phyloP scores from a whole-genome alignment of 2,113 vertebrate genomes.

The Laticauda laticaudata region DNA sequence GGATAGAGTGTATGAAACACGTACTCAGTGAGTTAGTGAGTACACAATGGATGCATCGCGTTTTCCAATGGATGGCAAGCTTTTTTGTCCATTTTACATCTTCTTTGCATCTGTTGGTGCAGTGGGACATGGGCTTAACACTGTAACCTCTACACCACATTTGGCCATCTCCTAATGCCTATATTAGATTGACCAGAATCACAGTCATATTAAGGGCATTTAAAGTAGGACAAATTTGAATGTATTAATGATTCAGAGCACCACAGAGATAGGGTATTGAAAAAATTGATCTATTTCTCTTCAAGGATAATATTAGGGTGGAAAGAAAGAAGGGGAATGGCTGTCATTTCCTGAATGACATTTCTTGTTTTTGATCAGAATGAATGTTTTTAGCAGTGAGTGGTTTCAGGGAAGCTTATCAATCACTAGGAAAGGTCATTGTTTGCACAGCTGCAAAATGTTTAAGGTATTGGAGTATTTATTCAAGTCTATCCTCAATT shows the following conservation, averaged over 20 bases:
- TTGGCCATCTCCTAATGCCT: background rate
- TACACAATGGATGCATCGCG: too few species aligned
- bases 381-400: background rate
- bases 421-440: background rate
- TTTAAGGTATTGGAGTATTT: background rate
- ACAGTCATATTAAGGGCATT: background rate
- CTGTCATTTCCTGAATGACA: background rate
- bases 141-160: background rate
- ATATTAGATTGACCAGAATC: background rate
- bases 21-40: too few species aligned
- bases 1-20: too few species aligned
- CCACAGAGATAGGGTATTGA: background rate
- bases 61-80: too few species aligned
- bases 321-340: background rate
- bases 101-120: too few species aligned
- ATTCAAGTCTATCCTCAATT: background rate
- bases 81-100: too few species aligned
- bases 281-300: background rate
- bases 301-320: background rate
- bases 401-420: background rate
- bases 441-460: background rate
- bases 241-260: background rate
- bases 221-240: background rate
- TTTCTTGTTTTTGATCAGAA: background rate
- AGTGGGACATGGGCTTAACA: background rate